These are phyloP conservation scores for Somateria mollissima DNA, from an alignment of 2,797 vertebrate genomes.

Conservation along the genomic window DNA sequence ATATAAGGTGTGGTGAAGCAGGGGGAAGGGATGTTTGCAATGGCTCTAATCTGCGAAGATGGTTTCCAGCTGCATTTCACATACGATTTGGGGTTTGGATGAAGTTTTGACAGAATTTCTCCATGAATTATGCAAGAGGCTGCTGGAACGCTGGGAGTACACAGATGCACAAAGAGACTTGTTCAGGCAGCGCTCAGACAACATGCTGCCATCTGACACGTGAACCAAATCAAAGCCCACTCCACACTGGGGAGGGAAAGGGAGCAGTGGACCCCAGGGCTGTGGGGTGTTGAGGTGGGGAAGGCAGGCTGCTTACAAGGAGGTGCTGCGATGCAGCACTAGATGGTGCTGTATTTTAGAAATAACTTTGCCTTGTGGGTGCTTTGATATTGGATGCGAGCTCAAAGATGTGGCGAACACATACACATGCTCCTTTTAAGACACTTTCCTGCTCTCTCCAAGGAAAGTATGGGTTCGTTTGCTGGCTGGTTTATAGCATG, in stretches of 20 bases:
- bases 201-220: slow-evolving; percentile 35
- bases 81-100: slow-evolving; percentile 63
- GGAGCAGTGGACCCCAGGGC: background rate
- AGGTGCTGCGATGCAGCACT: slow-evolving; percentile 45
- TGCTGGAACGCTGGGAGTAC: slow-evolving; percentile 32
- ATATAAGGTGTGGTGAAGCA: slow-evolving; percentile 44
- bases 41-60: slow-evolving; percentile 17
- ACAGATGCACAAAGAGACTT: slow-evolving; percentile 48
- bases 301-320: background rate
- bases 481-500: background rate
- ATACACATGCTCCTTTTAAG: background rate
- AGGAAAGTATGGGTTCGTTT: background rate
- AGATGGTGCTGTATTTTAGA: slow-evolving; percentile 70
- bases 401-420: background rate
- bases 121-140: slow-evolving; percentile 68
- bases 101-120: slow-evolving; percentile 56
- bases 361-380: slow-evolving; percentile 18
- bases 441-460: background rate
- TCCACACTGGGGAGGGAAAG: background rate
- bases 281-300: background rate
- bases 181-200: slow-evolving; percentile 35
- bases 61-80: slow-evolving; percentile 64
- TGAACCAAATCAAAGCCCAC: background rate
- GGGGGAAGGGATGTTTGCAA: slow-evolving; percentile 46
- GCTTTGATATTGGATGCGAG: background rate